Base-by-base conservation (phyloP, 2,797 vertebrate genomes). In the Girardinus metallicus region DNA sequence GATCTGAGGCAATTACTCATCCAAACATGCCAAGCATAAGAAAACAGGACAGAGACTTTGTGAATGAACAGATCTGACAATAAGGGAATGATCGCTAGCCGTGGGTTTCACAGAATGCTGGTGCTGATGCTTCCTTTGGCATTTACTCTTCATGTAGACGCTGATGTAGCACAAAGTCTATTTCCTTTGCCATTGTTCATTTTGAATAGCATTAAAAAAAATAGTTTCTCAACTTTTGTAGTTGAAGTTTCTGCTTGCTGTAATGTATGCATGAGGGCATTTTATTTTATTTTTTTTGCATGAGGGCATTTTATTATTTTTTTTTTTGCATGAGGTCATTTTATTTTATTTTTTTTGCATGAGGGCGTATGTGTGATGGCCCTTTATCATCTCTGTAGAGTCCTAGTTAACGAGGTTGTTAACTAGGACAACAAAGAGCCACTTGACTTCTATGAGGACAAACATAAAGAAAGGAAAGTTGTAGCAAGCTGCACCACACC, bases 391-490 rank as follows among this genome's bases (percentile, higher is more conserved):
- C 41, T 79, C 44, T 64, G 77, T 75, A 55, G 13, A 77, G 84
- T 62, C 84, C 82, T n/a, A n/a, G n/a, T n/a, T n/a, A n/a, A n/a
- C n/a, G n/a, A n/a, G n/a, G n/a, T n/a, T n/a, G n/a, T n/a, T n/a
- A n/a, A n/a, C n/a, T n/a, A n/a, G n/a, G n/a, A n/a, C n/a, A n/a
- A n/a, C 43, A 31, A 46, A 74, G 75, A 82, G 77, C 0, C 73
- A 68, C 80, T 87, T 64, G 76, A 80, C 79, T 80, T 75, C 5
- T 77, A 41, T 82, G 84, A 87, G 78, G 86, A 84, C 85, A 81
- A 81, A 86, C 31, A 0, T 16, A 73, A 43, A 80, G 68, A 83
- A 44, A 26, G 26, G 46, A 51, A 31, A 70, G 10, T 76, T 41
- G 12, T 1, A 78, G 16, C 1, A 39, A 75, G 55, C 23, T 7